Base-by-base conservation (phyloP, 2,113 vertebrate species). In the Scomber japonicus region DNA sequence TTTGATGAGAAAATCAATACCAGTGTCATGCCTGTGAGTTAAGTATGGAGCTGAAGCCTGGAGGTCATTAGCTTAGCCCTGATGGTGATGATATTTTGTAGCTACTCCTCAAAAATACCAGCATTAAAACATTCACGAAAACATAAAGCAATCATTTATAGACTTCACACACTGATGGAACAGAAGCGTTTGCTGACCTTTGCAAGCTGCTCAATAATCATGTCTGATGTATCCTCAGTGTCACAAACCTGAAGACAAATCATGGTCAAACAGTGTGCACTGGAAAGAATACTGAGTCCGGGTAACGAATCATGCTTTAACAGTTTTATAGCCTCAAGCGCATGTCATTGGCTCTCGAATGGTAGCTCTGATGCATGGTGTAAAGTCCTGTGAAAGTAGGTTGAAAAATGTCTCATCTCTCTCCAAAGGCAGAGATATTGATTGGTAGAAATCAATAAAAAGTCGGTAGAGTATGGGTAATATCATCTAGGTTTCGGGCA, bases 391-490 rank as follows among this genome's bases (percentile, higher is more conserved):
- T 74, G 44, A 81, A 87, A 83, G 71, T 77, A 81, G 84, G 55
- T 73, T 78, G 54, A 89, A 78, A 83, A 80, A 81, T 24, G 62
- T 72, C 61, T 81, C 67, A 75, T 82, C 55, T 15, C 66, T 69
- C 68, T 83, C 49, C 66, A 88, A 82, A 82, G 72, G 27, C 5
- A 68, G 71, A 24, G 54, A 55, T 67, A 81, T 84, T 62, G 88
- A 85, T 81, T 53, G 46, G 35, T 5, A 51, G 53, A 35, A 51
- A 88, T 81, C 71, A 78, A 85, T 86, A 31, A 55, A 83, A 61
- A 57, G 72, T 67, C 78, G 78, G 72, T 48, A 71, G 57, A 55
- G 49, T 63, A 55, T 69, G 46, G n/a, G 51, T 60, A 70, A 76
- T 64, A 73, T 55, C 56, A 53, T 78, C 64, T 50, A 54, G 53